Evolutionary conservation across 1,140 invertebrate species (phyloP).

Genomic region (Cecropterus lyciades): DNA sequence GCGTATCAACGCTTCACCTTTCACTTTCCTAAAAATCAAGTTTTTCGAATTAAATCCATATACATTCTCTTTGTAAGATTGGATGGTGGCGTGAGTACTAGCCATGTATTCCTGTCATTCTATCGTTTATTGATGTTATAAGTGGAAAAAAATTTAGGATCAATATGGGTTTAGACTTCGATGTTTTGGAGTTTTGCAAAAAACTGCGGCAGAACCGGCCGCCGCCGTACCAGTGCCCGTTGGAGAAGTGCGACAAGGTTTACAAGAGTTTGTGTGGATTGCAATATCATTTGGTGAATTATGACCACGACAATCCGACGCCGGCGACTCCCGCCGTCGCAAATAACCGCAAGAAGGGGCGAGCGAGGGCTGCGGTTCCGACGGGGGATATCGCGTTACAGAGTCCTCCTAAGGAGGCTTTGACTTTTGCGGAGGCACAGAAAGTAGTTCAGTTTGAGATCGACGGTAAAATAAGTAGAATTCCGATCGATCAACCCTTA

Average conservation of each 20-base stretch:
- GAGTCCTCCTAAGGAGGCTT: constrained; percentile 84
- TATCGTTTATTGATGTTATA: constrained; percentile 5
- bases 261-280: constrained; percentile 94
- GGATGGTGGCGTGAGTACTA: background rate
- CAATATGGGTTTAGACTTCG: constrained; percentile 91
- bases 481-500: constrained; percentile 86
- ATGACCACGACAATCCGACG: constrained; percentile 90
- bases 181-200: constrained; percentile 93
- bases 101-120: background rate
- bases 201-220: constrained; percentile 91
- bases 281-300: constrained; percentile 93
- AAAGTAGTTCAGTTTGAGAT: constrained; percentile 94
- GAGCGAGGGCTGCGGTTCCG: constrained; percentile 72
- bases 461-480: constrained; percentile 88
- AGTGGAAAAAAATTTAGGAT: constrained; percentile 19
- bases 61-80: background rate
- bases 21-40: constrained; percentile 44
- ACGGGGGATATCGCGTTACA: constrained; percentile 81
- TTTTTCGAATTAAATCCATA: constrained; percentile 15
- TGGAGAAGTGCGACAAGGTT: constrained; percentile 92
- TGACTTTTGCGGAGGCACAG: constrained; percentile 92
- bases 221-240: constrained; percentile 93
- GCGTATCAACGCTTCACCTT: constrained; percentile 41
- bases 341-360: constrained; percentile 83
- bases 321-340: constrained; percentile 82